A percentile compares a stretch with the other conserved stretches of the same genome.
Evolutionary conservation across 2,888 invertebrate species (phyloP).

Genomic region (Frankliniella fusca): DNA sequence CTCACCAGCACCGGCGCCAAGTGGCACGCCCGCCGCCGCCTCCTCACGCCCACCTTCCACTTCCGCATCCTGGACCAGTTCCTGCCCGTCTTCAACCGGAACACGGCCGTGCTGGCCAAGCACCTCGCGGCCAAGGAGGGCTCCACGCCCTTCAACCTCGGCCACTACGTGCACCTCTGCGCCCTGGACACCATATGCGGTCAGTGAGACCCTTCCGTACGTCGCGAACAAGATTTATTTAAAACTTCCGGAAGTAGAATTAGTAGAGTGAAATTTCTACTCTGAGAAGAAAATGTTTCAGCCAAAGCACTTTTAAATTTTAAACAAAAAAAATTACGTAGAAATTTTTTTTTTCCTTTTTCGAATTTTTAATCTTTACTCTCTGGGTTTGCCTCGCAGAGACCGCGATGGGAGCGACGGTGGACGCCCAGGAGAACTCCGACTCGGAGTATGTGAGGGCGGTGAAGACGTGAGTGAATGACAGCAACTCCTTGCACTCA

Average conservation of each 20-base stretch:
- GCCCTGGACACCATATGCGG: slow-evolving; percentile 41
- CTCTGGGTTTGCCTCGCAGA: slow-evolving; percentile 1
- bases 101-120: slow-evolving; percentile 45
- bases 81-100: slow-evolving; percentile 45
- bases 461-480: slow-evolving; percentile 31
- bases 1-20: slow-evolving; percentile 42
- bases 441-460: slow-evolving; percentile 33
- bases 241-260: too few relatives aligned
- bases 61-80: slow-evolving; percentile 49
- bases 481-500: not conserved
- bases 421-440: slow-evolving; percentile 32
- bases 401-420: slow-evolving; percentile 32
- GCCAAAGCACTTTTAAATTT: too few relatives aligned
- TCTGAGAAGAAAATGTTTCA: too few relatives aligned
- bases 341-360: too few relatives aligned
- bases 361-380: too few relatives aligned
- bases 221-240: too few relatives aligned
- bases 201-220: slow-evolving; percentile 32
- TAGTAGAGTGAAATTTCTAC: too few relatives aligned
- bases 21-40: slow-evolving; percentile 50
- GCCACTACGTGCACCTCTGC: slow-evolving; percentile 37
- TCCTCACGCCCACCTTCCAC: slow-evolving; percentile 52
- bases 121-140: slow-evolving; percentile 43
- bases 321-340: too few relatives aligned
- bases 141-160: slow-evolving; percentile 36